Percentiles rank a stretch among this genome's conserved stretches.
Evolutionary conservation across 1,140 invertebrate species (phyloP).

Genomic region (Pachyrhynchus sulphureomaculatus): DNA sequence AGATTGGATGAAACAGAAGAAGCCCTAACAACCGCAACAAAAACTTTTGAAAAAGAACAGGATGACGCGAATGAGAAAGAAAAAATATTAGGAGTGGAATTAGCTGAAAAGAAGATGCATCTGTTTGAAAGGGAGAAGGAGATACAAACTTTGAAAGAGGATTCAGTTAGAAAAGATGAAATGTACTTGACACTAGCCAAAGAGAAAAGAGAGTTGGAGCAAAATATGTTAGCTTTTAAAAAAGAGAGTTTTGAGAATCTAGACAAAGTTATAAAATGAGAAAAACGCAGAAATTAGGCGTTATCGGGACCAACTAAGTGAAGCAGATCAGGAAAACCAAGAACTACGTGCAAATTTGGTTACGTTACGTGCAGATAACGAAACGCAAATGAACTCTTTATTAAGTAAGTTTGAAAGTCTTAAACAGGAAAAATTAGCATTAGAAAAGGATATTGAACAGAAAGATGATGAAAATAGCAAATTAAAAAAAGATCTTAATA

Average conservation of each 20-base stretch:
- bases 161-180: conserved; percentile 60
- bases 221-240: conserved; percentile 31
- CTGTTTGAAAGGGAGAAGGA: conserved; percentile 59
- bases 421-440: conserved; percentile 34
- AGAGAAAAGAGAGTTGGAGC: conserved; percentile 53
- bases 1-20: conserved; percentile 57
- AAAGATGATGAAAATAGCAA: conserved; percentile 36
- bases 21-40: conserved; percentile 55
- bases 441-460: conserved; percentile 34
- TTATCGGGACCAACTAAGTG: too few relatives aligned
- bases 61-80: conserved; percentile 59
- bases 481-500: conserved; percentile 56
- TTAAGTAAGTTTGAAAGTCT: conserved; percentile 35
- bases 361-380: too few relatives aligned
- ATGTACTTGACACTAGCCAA: conserved; percentile 61
- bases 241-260: conserved; percentile 24
- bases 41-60: conserved; percentile 60
- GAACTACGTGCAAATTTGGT: too few relatives aligned
- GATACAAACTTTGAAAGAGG: conserved; percentile 58
- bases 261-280: conserved; percentile 51
- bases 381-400: conserved; percentile 49
- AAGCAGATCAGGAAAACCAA: too few relatives aligned
- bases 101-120: conserved; percentile 58
- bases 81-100: conserved; percentile 57
- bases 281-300: too few relatives aligned